Evolutionary conservation across 2,797 vertebrate species (phyloP), one percentile per base, ranked within the genome.

Genomic region (Pangasius mekongensis): DNA sequence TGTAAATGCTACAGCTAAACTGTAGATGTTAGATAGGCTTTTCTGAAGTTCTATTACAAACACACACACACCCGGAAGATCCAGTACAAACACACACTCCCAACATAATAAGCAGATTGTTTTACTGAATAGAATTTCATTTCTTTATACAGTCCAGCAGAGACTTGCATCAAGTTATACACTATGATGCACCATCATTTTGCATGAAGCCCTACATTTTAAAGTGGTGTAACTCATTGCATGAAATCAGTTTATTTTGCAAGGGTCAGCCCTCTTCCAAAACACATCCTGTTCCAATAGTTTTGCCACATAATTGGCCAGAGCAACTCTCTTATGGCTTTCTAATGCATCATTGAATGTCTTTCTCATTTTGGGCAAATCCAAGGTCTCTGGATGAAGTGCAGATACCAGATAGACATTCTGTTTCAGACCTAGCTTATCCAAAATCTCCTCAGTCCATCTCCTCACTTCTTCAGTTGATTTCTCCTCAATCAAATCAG

Each of bases 381-480:
- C 91, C 73, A 91, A n/a, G n/a, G 64, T 86, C 76, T 92, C 90
- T 71, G 88, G 90, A 86, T 91, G 83, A 39, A 84, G 58, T n/a
- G 88, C 66, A 62, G 91, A 91, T 13, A 90, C 90, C 20, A 91
- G 20, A 88, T 88, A 91, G 14, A 92, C 43, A 5, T 60, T 87
- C 58, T 87, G 87, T 69, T 88, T 74, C 33, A 91, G 76, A n/a
- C 87, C 91, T 13, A 91, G 20, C 77, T 84, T 83, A 33, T 52
- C 30, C 89, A 92, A 77, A 54, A 89, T 73, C 52, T 88, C 87
- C 30, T 90, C 83, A 54, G 67, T 69, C 91, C 91, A 91, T 64
- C 64, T 87, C 73, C 85, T 91, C 36, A 92, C 89, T 78, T 90
- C 87, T 30, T 11, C 69, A 16, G 80, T 73, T 14, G 76, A 82